Evolutionary conservation across 2,113 vertebrate genomes (phyloP).

Genomic region (Anolis carolinensis): DNA sequence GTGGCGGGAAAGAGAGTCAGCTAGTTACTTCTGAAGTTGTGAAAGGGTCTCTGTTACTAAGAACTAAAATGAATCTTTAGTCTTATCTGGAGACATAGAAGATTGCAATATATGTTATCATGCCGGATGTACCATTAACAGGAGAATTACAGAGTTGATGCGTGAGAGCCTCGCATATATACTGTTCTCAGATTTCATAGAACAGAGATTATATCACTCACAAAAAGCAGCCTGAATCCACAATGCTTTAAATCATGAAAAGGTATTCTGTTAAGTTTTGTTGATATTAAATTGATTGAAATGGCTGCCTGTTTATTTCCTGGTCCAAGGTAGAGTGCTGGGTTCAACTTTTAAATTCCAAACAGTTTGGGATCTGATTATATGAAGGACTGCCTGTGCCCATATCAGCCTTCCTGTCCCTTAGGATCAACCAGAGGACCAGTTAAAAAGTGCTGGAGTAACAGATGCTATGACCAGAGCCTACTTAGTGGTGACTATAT

Average conservation of each 20-base stretch:
- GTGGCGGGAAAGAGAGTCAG: slow-evolving; percentile 41
- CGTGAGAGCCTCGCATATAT: neutral
- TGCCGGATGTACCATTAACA: slow-evolving; percentile 26
- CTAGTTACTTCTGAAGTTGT: slow-evolving; percentile 25
- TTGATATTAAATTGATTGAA: neutral
- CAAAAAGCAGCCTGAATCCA: neutral
- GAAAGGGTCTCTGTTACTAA: slow-evolving; percentile 48
- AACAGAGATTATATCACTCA: neutral
- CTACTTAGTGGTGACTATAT: neutral
- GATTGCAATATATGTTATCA: slow-evolving; percentile 28
- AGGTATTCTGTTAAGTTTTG: neutral
- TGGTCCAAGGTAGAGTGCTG: neutral
- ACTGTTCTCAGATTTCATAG: slow-evolving; percentile 8
- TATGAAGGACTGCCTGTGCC: neutral
- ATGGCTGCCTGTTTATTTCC: neutral
- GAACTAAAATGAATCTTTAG: slow-evolving; percentile 35
- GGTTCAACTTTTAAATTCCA: neutral
- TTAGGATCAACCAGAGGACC: neutral
- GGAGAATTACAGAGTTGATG: neutral
- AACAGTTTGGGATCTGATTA: neutral
- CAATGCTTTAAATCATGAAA: neutral
- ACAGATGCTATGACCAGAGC: neutral
- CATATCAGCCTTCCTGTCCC: neutral
- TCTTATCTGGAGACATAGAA: slow-evolving; percentile 31
- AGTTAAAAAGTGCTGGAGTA: neutral